Evolutionary conservation across 2,888 invertebrate species (phyloP), one percentile per base, ranked within the genome.

Genomic region (Oxycera nigricornis): DNA sequence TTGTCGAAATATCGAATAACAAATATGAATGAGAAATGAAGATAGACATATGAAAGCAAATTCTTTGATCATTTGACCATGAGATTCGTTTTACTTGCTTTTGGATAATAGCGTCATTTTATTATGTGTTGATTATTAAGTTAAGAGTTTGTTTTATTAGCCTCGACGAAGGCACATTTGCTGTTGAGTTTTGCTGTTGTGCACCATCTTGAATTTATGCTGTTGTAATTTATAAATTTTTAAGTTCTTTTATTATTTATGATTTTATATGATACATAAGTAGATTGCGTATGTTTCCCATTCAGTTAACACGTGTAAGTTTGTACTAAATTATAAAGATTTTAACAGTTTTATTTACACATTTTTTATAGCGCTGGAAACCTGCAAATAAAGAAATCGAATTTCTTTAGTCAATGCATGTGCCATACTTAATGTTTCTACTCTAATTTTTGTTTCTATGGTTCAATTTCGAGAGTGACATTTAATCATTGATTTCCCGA

Each of bases 301-400:
- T 24, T 7, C 55, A 20, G n/a, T 52, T 22, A 52, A 14, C n/a
- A n/a, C 24, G 52, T 65, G 39, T 41, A 35, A 28, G 59, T 75
- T 57, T 75, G 73, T 61, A 26, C 31, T 55, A 24, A 24, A 52
- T n/a, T 68, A 52, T 6, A 65, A 62, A 31, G 26, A 57, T 57
- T 74, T 41, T 3, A 65, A 11, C 7, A 22, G 11, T 65, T 22
- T 20, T 65, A 65, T 65, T 65, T 65, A 46, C 35, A 59, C 41
- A 65, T 11, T 52, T 62, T 76, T 77, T 77, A 76, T 28, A 76
- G 35, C 46, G 73, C 75, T 75, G 77, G 77, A 77, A 75, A 76
- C 76, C 77, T 77, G 77, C 20, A 78, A 77, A 74, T 76, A 77
- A 72, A 77, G 35, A 75, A 76, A 74, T 75, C 30, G 50, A 76